These are phyloP conservation scores for Malthinus flaveolus DNA, from an alignment of 2,888 invertebrate genomes.

Conservation along the genomic window DNA sequence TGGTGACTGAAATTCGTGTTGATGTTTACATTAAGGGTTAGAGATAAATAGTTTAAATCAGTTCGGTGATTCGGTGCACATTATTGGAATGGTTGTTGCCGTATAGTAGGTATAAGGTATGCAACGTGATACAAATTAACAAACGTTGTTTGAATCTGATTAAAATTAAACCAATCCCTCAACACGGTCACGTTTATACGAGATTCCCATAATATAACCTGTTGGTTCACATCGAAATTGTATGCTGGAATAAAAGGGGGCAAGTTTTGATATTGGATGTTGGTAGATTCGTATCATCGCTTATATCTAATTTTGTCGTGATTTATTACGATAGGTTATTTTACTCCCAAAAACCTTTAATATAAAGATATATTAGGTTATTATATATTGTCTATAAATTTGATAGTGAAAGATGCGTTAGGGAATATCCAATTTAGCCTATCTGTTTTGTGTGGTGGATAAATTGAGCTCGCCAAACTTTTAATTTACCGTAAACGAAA, in stretches of 20 bases:
- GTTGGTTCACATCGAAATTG: constrained; percentile 35
- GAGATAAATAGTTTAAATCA: constrained; percentile 18
- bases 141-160: constrained; percentile 33
- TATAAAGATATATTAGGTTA: constrained; percentile 21
- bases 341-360: constrained; percentile 11
- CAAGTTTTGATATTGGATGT: constrained; percentile 17
- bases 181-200: constrained; percentile 34
- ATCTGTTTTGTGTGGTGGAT: too few relatives aligned
- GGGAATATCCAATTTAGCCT: neutral
- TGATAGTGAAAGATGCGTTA: neutral
- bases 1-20: too few relatives aligned
- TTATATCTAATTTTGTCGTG: constrained; percentile 25
- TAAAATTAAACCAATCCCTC: constrained; percentile 40
- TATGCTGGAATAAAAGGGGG: constrained; percentile 29
- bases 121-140: constrained; percentile 30
- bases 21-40: neutral
- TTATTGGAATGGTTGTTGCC: constrained; percentile 6
- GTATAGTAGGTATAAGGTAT: constrained; percentile 21
- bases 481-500: too few relatives aligned
- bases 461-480: too few relatives aligned
- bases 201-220: constrained; percentile 33
- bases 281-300: constrained; percentile 27
- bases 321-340: constrained; percentile 21
- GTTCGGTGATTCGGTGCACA: constrained; percentile 21
- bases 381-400: constrained; percentile 11